Base-by-base conservation (phyloP, 2,888 invertebrate genomes). In the Phyto melanocephala region DNA sequence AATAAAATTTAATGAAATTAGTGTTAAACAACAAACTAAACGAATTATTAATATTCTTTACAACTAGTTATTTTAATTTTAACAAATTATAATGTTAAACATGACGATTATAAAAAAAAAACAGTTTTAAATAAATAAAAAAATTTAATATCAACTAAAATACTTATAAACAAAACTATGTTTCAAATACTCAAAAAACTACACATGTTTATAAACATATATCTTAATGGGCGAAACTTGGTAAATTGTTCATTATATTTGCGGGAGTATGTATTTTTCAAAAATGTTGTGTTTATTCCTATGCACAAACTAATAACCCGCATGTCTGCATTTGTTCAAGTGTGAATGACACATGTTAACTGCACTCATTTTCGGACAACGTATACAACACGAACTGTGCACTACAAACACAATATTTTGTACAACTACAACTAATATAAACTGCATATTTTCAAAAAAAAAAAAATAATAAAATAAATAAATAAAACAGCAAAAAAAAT, bases 281-380 rank as follows among this genome's bases (percentile, higher is more conserved):
- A 7, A n/a, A 11, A 1, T 10, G 35, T 47, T 28, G 7, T 33
- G 45, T 67, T 45, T 65, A 62, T 45, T 63, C n/a, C 56, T 35
- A 35, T 56, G 50, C 45, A 56, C 35, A 60, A 63, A 62, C 72
- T 80, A 80, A 72, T 80, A 80, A 74, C 60, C 72, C 67, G 60
- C 79, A 74, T 74, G 79, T 80, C 67, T 60, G 79, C 52, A 74
- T 67, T 74, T 80, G 52, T 68, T 80, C 79, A 80, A 67, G 60
- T 80, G 79, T 74, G 60, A 80, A 80, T 74, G 79, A 80, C 72
- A 80, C 79, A 74, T 80, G 79, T 74, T 67, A 67, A 62, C 45
- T 80, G 45, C 60, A 74, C 60, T 45, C 52, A 17, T 72, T 80
- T 67, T 80, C 20, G 60, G 60, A 74, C 67, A 74, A 67, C 24